Evolutionary conservation across 2,113 vertebrate genomes (phyloP).

Genomic region (Brachyistius frenatus): DNA sequence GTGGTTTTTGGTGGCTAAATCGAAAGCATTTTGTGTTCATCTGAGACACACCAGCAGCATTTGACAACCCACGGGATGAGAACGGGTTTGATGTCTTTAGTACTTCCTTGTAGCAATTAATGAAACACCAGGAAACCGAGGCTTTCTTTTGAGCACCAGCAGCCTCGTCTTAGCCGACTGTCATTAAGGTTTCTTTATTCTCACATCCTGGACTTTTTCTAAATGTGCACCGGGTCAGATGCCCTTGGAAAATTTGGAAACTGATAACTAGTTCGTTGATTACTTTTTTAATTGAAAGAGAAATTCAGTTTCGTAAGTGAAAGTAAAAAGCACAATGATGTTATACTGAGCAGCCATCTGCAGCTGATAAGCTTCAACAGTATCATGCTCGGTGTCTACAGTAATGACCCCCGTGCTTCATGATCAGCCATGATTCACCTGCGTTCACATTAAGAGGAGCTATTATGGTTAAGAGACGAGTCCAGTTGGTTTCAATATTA

Average conservation of each 20-base stretch:
- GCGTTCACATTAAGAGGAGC: constrained; percentile 20
- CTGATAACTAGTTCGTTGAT: constrained; percentile 26
- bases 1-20: too few relatives aligned
- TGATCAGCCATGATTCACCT: constrained; percentile 25
- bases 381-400: neutral
- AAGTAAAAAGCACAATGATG: neutral
- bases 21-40: too few relatives aligned
- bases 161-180: neutral
- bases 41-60: too few relatives aligned
- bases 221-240: neutral
- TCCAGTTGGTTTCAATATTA: neutral
- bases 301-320: neutral
- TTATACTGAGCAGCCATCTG: neutral
- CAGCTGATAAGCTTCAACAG: neutral
- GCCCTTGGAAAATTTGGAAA: neutral
- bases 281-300: constrained; percentile 46
- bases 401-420: constrained; percentile 7
- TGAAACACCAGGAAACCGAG: neutral
- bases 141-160: neutral
- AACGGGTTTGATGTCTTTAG: too few relatives aligned
- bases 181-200: neutral
- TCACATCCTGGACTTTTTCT: neutral
- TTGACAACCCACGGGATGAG: too few relatives aligned
- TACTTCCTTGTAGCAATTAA: neutral
- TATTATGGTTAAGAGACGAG: neutral